Base-by-base conservation (phyloP, 2,113 vertebrate genomes). In the Camelus dromedarius region DNA sequence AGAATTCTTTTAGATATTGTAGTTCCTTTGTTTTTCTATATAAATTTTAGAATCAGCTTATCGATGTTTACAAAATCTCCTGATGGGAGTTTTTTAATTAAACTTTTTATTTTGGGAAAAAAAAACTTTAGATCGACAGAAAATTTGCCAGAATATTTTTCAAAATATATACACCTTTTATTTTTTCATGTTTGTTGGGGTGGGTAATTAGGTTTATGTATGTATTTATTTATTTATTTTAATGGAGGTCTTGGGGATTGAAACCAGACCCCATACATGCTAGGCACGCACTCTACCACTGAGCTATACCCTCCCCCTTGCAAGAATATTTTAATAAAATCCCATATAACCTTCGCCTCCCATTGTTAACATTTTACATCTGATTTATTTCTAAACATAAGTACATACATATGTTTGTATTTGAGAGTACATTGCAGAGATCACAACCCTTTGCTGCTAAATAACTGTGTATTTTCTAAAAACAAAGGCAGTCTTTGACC, bases 351-450 rank as follows among this genome's bases (percentile, higher is more conserved):
- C 19, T 35, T 89, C 42, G 70, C 46, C 42, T 89, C 26, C 18
- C 32, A 52, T 54, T 54, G 19, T 89, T 81, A 88, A 81, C n/a
- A 89, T 73, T 89, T 54, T 89, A 52, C 54, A 46, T 73, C 88
- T 94, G 75, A 80, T 70, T 87, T 89, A 81, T 62, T 12, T 80
- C 42, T 81, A 81, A 89, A 62, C 62, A 62, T 88, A 80, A 93
- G n/a, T 52, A 32, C 62, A n/a, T 66, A 92, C 30, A 64, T 75
- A 48, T 86, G 32, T 72, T 81, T 89, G 54, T 80, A 81, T 80
- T 89, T 89, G n/a, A 64, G 56, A 80, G 32, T 64, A 42, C n/a
- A 72, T 62, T 72, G 66, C 84, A 89, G 46, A 88, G 42, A 94
- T 52, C 8, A 73, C 56, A 89, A 22, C 3, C 6, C n/a, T 81